Percentiles rank a stretch among this genome's conserved stretches.
phyloP scores from a whole-genome alignment of 1,140 invertebrate species.

The Hyphantria cunea region DNA sequence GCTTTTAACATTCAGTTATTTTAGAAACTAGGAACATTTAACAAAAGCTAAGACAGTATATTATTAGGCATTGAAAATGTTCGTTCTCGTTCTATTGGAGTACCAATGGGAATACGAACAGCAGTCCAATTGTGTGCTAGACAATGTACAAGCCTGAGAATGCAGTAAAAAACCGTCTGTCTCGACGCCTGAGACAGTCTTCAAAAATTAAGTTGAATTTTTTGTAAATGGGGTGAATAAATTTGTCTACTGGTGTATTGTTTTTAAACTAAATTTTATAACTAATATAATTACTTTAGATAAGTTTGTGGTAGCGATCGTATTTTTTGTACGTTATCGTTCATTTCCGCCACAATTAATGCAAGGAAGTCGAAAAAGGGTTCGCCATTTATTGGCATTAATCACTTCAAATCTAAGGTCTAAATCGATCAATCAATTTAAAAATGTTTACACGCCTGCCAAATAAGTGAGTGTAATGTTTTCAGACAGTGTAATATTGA shows the following conservation, averaged over 20 bases:
- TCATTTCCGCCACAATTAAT: too few species aligned
- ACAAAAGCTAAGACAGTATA: too few species aligned
- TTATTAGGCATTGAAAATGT: background rate
- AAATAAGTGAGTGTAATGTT: too few species aligned
- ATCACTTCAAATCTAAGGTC: too few species aligned
- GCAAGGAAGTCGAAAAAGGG: too few species aligned
- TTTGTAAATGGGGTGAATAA: background rate
- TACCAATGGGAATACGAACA: conserved; percentile 1
- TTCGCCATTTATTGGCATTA: too few species aligned
- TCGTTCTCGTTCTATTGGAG: background rate
- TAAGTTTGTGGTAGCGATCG: too few species aligned
- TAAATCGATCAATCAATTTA: too few species aligned
- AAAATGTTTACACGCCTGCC: too few species aligned
- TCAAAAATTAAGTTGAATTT: background rate
- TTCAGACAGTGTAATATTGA: too few species aligned
- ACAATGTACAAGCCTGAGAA: background rate
- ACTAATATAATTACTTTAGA: background rate
- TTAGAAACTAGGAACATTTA: background rate
- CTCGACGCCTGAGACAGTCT: background rate
- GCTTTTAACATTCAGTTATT: background rate
- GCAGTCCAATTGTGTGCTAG: background rate
- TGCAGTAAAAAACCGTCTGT: background rate
- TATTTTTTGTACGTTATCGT: background rate
- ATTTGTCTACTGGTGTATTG: too few species aligned
- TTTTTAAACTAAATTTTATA: too few species aligned